Base-by-base conservation (phyloP, 2,113 vertebrate genomes). In the Saguinus midas region DNA sequence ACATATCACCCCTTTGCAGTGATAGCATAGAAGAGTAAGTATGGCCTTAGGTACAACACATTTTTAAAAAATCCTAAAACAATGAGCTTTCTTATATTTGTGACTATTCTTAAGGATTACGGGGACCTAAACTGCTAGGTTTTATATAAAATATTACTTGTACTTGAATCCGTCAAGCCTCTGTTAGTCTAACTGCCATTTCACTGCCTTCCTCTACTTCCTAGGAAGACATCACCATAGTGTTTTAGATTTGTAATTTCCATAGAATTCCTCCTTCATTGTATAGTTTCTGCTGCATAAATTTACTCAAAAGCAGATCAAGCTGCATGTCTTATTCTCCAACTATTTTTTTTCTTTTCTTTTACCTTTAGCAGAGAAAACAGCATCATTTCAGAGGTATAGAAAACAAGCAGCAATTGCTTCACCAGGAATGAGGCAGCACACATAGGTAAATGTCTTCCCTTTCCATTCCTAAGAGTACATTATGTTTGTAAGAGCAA, bases 21-120 rank as follows among this genome's bases (percentile, higher is more conserved):
- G 98, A 98, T 94, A 93, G 97, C 98, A 98, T 97, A 98, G 98
- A 99, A 98, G 98, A 98, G 99, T 98, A 99, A 92, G 98, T 98
- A 98, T 99, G 98, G 98, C 98, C 98, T 98, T 99, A 99, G 99
- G 98, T 99, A 99, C 99, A 99, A 98, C 98, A 98, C 99, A 98
- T 98, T 98, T 98, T 98, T 98, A 90, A 55, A 91, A 91, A 98
- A 98, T 88, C 97, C 98, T 98, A 98, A 97, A 98, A 98, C 98
- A 97, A 97, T 95, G 94, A 97, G 97, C 93, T 98, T 98, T 98
- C 94, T 94, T 98, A 97, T 98, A 97, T 97, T 98, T 98, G 97
- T 98, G 97, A 98, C 97, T 98, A 98, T 98, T 98, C 97, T 98
- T 98, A 97, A 98, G 98, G 97, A 97, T 98, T 98, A 98, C 96